phyloP scores from a whole-genome alignment of 2,113 vertebrate genomes.

The Cavia aperea region DNA sequence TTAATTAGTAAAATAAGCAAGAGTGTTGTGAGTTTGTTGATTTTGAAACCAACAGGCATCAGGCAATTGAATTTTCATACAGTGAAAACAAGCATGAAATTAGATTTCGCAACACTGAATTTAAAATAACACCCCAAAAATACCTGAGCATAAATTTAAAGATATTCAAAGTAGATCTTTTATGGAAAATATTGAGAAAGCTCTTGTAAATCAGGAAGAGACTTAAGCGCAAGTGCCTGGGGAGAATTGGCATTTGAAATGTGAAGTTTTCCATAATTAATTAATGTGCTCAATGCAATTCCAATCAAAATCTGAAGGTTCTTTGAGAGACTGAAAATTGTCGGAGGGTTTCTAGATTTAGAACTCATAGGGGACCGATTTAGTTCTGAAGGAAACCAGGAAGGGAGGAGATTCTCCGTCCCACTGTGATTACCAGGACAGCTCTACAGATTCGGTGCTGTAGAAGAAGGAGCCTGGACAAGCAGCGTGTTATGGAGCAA shows the following conservation, averaged over 20 bases:
- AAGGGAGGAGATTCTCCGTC: accelerated
- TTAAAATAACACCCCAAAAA: neutral
- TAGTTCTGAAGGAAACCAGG: neutral
- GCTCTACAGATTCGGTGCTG: too few relatives aligned
- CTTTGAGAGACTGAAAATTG: neutral
- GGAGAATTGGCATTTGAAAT: neutral
- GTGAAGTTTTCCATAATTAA: neutral
- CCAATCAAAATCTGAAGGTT: neutral
- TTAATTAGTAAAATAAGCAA: neutral
- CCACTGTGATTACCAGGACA: neutral
- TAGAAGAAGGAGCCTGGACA: too few relatives aligned
- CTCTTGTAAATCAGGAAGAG: neutral
- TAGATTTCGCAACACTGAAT: neutral
- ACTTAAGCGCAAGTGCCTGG: neutral
- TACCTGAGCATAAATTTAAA: neutral
- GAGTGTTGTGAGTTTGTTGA: neutral
- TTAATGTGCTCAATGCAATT: neutral
- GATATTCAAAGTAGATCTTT: neutral
- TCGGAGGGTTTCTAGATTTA: neutral
- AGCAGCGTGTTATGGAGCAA: neutral
- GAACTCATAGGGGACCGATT: neutral
- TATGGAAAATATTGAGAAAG: neutral
- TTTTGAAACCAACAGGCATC: neutral
- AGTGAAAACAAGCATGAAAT: neutral
- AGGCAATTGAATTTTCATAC: neutral